Conservation (phyloP, 2,797 vertebrate genomes). For the Cirrhinus molitorella region DNA sequence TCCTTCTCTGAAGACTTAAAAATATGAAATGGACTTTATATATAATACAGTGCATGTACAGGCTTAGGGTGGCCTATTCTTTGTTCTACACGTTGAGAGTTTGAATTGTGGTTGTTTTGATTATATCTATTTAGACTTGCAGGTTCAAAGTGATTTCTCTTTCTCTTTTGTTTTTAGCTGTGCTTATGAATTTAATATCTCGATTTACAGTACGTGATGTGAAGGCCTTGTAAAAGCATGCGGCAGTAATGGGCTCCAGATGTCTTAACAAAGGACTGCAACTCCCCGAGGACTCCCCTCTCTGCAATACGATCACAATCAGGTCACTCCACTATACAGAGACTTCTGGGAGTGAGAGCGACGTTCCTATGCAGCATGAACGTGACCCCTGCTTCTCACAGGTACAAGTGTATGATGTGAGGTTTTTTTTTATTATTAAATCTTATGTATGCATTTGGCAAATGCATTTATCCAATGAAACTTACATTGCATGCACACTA, state of each 20-base stretch:
- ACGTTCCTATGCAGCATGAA: constrained; percentile 30
- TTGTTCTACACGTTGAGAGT: constrained; percentile 5
- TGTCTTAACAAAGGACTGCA: constrained; percentile 58
- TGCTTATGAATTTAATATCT: constrained; percentile 67
- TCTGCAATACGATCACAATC: constrained; percentile 54
- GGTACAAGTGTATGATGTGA: constrained; percentile 5
- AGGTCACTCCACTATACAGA: constrained; percentile 33
- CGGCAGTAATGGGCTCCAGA: constrained; percentile 63
- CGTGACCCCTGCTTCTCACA: constrained; percentile 41
- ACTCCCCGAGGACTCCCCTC: constrained; percentile 51
- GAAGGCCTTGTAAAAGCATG: constrained; percentile 65
- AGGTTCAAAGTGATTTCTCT: constrained; percentile 36
- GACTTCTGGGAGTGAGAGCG: constrained; percentile 40
- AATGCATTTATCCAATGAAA: background rate
- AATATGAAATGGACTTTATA: background rate
- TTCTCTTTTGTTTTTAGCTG: constrained; percentile 33
- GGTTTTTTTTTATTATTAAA: background rate
- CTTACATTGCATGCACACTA: background rate
- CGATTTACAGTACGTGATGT: constrained; percentile 65
- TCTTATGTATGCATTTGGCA: background rate
- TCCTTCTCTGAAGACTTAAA: too few relatives aligned
- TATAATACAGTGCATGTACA: background rate
- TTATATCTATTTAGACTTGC: constrained; percentile 48
- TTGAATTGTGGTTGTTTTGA: constrained; percentile 46
- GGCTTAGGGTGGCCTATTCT: background rate